Percentiles rank a stretch among this genome's conserved stretches.
Evolutionary conservation across 1,140 invertebrate genomes (phyloP).

Genomic region (Drosophila tani): DNA sequence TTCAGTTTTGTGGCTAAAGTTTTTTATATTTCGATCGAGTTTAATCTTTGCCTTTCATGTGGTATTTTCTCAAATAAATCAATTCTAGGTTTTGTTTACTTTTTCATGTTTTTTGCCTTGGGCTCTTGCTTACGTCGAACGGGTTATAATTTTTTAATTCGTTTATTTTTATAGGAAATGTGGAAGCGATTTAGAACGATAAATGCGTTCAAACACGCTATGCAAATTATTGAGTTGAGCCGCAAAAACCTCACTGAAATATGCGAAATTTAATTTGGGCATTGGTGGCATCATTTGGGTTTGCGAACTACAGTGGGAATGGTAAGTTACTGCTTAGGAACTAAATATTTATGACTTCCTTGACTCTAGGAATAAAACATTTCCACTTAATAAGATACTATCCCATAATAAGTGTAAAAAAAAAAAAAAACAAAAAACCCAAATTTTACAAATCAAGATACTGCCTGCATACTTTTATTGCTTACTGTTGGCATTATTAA

Average conservation of each 20-base stretch:
- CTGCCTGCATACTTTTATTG: constrained; percentile 6
- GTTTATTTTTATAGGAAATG: constrained; percentile 46
- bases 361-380: background rate
- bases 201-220: constrained; percentile 65
- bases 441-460: background rate
- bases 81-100: constrained; percentile 49
- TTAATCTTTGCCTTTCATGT: constrained; percentile 59
- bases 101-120: constrained; percentile 32
- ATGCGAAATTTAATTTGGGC: constrained; percentile 26
- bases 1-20: constrained; percentile 37
- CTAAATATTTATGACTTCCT: too few relatives aligned
- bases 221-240: constrained; percentile 56
- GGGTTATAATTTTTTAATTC: constrained; percentile 29
- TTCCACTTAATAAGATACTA: background rate
- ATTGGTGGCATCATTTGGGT: constrained; percentile 18
- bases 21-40: constrained; percentile 23
- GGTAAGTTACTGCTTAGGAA: too few relatives aligned
- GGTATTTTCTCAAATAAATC: constrained; percentile 63
- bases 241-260: constrained; percentile 30
- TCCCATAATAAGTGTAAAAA: background rate
- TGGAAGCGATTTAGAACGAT: constrained; percentile 36
- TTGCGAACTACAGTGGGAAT: background rate
- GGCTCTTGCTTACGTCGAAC: constrained; percentile 17
- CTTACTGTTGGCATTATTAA: constrained; percentile 3
- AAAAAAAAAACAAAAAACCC: background rate